These are phyloP conservation scores for Tenualosa ilisha DNA, from an alignment of 2,797 vertebrate species.

Conservation along the genomic window DNA sequence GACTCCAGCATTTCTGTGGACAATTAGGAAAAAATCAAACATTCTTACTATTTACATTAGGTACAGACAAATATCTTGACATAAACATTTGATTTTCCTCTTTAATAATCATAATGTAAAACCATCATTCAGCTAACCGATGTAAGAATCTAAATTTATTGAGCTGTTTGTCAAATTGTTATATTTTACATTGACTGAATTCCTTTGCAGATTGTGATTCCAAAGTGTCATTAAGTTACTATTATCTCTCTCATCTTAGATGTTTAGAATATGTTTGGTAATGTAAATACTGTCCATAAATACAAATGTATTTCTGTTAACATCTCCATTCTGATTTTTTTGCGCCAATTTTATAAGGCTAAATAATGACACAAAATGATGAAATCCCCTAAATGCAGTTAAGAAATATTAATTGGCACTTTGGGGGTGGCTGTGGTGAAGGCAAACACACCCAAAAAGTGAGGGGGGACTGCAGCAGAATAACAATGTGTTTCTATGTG, in stretches of 20 bases:
- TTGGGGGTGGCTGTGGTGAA: slow-evolving; percentile 40
- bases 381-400: background rate
- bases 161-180: background rate
- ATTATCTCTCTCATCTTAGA: background rate
- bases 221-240: background rate
- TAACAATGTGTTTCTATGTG: slow-evolving; percentile 14
- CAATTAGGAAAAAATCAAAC: slow-evolving; percentile 47
- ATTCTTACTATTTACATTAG: background rate
- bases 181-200: background rate
- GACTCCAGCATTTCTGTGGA: slow-evolving; percentile 95
- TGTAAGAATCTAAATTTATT: background rate
- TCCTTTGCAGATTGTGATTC: background rate
- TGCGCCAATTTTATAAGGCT: background rate
- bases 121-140: background rate
- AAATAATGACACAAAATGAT: background rate
- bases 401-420: background rate
- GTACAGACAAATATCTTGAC: background rate
- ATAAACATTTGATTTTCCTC: background rate
- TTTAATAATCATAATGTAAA: background rate
- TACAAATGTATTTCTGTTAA: background rate
- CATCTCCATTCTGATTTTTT: background rate
- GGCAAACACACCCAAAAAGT: slow-evolving; percentile 7
- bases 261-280: background rate
- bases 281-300: background rate
- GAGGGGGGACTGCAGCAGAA: background rate